Percentiles rank a stretch among this genome's conserved stretches.
Evolutionary conservation across 1,140 invertebrate genomes (phyloP).

Genomic region (Tribolium madens): DNA sequence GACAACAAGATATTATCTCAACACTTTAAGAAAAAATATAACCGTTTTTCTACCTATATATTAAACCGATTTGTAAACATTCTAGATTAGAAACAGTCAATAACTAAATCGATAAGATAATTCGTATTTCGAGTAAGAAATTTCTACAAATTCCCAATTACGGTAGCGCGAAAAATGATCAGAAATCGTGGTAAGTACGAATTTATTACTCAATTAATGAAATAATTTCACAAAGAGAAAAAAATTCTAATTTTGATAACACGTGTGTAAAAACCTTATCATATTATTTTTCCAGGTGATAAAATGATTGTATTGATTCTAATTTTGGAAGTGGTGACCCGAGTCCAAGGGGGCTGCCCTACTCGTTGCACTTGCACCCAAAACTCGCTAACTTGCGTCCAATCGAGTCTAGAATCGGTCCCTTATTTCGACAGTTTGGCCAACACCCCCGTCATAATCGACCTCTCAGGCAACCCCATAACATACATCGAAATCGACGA

Average conservation of each 20-base stretch:
- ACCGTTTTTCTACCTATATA: slow-evolving; percentile 2
- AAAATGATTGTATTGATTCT: slow-evolving; percentile 1
- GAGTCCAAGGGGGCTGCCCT: slow-evolving; percentile 49
- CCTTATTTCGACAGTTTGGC: slow-evolving; percentile 55
- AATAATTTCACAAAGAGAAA: too few species aligned
- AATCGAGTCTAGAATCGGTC: slow-evolving; percentile 48
- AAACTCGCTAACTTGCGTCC: slow-evolving; percentile 53
- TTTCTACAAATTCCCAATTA: neutral
- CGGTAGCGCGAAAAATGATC: neutral
- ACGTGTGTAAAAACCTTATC: neutral
- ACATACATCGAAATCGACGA: slow-evolving; percentile 46
- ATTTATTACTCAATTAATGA: neutral
- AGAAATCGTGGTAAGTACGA: neutral
- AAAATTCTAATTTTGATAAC: too few species aligned
- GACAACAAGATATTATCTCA: slow-evolving; percentile 8
- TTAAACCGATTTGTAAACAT: slow-evolving; percentile 13
- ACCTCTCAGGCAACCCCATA: slow-evolving; percentile 59
- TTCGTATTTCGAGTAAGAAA: neutral
- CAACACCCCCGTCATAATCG: slow-evolving; percentile 55
- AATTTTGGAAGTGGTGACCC: neutral
- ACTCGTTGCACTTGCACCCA: slow-evolving; percentile 54
- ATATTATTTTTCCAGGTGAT: neutral
- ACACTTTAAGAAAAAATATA: neutral
- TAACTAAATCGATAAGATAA: slow-evolving; percentile 35
- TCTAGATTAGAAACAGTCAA: slow-evolving; percentile 18